Evolutionary conservation across 2,888 invertebrate genomes (phyloP), one percentile per base, ranked within the genome.

Genomic region (Lacanobia oleracea): DNA sequence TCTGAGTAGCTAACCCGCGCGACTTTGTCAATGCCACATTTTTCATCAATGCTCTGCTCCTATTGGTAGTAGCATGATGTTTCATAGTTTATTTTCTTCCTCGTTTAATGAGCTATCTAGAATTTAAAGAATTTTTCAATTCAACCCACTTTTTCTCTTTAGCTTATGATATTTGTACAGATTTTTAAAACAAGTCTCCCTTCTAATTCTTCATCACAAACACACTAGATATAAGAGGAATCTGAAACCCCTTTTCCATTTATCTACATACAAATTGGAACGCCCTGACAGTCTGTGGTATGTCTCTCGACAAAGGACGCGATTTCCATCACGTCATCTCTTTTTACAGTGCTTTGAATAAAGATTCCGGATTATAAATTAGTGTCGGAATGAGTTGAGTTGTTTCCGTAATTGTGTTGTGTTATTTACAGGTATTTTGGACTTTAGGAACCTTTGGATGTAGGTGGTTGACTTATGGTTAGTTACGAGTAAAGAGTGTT

Each of bases 221-320:
- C 23, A 53, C 16, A 64, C 40, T 3, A 2, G n/a, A n/a, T 61
- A n/a, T 45, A 56, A 60, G 23, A 48, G 27, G 3, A 27, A 59
- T 66, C 27, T 50, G 61, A 77, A 86, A 82, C 80, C 86, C 86
- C 86, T 88, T 71, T 71, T 88, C 86, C 85, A 90, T 89, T 91
- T 91, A 91, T 92, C 91, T 90, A 88, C 91, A 90, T 90, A 90
- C 88, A 91, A 91, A 92, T 92, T 89, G 84, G 87, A 87, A 83
- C 79, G 86, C 66, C 82, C 70, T 77, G 84, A 70, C 83, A 88
- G 88, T 81, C 77, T 84, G 89, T 88, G 82, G 81, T 86, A 83
- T 48, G 72, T 64, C 86, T 60, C 70, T 64, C 86, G 83, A 90
- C 91, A 91, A 91, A 90, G 87, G 88, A 88, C 85, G 82, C 79